A percentile compares a stretch with the other conserved stretches of the same genome.
These are phyloP conservation scores for Typhlomys cinereus DNA, from an alignment of 2,113 vertebrate species.

Conservation along the genomic window DNA sequence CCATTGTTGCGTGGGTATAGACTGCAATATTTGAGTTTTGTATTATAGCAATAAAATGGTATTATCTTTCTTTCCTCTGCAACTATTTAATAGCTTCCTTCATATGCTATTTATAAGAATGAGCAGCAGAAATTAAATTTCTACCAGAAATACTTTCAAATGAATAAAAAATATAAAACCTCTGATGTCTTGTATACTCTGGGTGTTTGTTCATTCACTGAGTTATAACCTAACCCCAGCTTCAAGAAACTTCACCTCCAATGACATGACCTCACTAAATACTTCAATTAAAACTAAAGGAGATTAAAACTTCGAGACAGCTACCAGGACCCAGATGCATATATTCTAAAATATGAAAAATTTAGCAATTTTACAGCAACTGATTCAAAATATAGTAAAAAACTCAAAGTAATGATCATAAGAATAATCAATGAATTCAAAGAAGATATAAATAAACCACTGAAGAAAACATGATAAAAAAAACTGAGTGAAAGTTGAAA, in stretches of 20 bases:
- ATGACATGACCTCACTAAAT: neutral
- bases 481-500: neutral
- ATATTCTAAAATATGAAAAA: neutral
- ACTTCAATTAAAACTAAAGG: neutral
- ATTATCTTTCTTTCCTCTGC: constrained; percentile 31
- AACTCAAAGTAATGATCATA: neutral
- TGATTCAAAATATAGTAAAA: neutral
- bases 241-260: neutral
- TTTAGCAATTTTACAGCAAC: neutral
- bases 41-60: neutral
- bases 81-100: neutral
- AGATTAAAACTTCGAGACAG: neutral
- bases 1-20: neutral
- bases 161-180: neutral
- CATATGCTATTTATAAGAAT: neutral
- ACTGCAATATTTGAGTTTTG: neutral
- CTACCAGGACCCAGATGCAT: neutral
- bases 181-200: neutral
- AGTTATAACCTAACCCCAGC: neutral
- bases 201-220: neutral
- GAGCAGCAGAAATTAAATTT: constrained; percentile 36
- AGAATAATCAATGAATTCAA: neutral
- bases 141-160: neutral
- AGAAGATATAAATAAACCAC: neutral
- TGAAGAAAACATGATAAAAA: neutral